These are phyloP conservation scores for Gulo gulo DNA, from an alignment of 2,113 vertebrate species.

Conservation along the genomic window DNA sequence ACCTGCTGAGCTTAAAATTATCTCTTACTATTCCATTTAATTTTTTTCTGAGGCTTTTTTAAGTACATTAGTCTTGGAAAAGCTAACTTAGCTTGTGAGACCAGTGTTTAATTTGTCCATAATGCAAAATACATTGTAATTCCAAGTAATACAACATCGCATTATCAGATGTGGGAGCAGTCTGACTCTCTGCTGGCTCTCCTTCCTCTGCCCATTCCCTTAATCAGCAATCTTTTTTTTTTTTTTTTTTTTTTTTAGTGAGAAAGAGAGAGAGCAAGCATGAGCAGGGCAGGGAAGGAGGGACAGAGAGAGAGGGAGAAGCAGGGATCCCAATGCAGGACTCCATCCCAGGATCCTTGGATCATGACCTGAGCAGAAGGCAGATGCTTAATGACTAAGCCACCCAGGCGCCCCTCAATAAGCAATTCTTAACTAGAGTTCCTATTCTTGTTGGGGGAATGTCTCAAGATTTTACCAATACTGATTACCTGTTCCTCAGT, in stretches of 20 bases:
- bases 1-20: neutral
- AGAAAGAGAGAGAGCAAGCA: neutral
- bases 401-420: neutral
- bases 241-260: neutral
- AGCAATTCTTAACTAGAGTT: neutral
- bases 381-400: neutral
- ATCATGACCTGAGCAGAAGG: neutral
- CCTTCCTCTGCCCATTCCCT: neutral
- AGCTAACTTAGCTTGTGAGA: neutral
- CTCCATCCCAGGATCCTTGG: neutral
- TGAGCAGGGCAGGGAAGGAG: neutral
- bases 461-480: neutral
- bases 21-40: neutral
- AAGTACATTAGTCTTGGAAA: neutral
- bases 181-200: neutral
- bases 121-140: slow-evolving; percentile 15
- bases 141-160: neutral
- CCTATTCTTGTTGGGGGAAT: neutral
- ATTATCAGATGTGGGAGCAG: neutral
- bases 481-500: slow-evolving; percentile 1
- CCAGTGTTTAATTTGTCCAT: neutral
- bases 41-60: neutral
- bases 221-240: neutral
- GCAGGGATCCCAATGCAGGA: neutral
- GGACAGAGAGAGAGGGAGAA: neutral